A percentile compares a stretch with the other conserved stretches of the same genome.
Conservation (phyloP, 1,140 invertebrate genomes). For the Oryctes rhinoceros region DNA sequence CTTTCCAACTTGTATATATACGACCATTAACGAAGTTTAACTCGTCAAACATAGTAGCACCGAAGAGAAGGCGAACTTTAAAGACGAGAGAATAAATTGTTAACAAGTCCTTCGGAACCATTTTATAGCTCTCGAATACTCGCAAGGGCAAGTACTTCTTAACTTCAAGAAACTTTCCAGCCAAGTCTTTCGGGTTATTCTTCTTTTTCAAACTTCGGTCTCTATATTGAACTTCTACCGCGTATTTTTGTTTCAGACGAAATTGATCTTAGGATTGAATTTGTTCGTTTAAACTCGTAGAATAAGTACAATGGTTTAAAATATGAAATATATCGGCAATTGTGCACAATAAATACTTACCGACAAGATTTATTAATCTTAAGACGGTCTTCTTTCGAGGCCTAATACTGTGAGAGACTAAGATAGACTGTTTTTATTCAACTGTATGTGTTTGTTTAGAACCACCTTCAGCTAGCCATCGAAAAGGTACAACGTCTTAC, state of each 20-base stretch:
- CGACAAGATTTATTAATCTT: too few relatives aligned
- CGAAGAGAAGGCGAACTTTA: constrained; percentile 4
- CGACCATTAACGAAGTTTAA: neutral
- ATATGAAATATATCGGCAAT: too few relatives aligned
- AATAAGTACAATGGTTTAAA: too few relatives aligned
- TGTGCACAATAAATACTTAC: too few relatives aligned
- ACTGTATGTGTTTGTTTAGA: too few relatives aligned
- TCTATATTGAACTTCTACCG: neutral
- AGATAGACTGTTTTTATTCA: too few relatives aligned
- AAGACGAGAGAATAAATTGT: constrained; percentile 10
- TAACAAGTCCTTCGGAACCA: constrained; percentile 9
- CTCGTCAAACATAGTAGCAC: neutral
- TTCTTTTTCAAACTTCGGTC: neutral
- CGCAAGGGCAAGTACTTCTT: neutral
- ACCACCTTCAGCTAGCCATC: too few relatives aligned
- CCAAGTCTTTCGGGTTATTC: neutral
- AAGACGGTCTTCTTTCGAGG: too few relatives aligned
- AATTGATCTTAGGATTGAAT: neutral
- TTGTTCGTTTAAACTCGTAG: neutral
- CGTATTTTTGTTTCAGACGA: neutral
- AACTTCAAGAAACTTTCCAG: neutral
- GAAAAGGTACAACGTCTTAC: too few relatives aligned
- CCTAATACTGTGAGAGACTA: too few relatives aligned
- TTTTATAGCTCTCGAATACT: constrained; percentile 2
- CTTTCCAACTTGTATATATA: neutral